These are phyloP conservation scores for Amorpha juglandis DNA, from an alignment of 2,888 invertebrate species.

Conservation along the genomic window DNA sequence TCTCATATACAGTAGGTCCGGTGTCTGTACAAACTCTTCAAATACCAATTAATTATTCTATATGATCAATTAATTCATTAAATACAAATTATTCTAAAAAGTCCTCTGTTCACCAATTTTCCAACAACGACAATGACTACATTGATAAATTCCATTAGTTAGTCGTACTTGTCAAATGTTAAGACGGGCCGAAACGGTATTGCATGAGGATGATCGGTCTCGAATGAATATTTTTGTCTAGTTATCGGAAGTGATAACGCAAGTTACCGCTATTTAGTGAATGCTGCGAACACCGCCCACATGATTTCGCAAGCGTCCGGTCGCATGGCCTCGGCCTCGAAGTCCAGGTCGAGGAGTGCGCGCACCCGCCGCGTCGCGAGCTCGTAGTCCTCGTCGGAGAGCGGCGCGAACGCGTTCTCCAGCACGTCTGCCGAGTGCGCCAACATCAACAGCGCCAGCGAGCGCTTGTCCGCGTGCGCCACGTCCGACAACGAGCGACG, in stretches of 20 bases:
- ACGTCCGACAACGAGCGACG: slow-evolving; percentile 98
- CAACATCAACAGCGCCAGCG: slow-evolving; percentile 95
- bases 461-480: slow-evolving; percentile 97
- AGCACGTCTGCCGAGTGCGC: slow-evolving; percentile 99
- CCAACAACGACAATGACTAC: neutral
- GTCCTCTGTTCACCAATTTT: slow-evolving; percentile 15
- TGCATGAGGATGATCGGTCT: neutral
- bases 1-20: slow-evolving; percentile 27
- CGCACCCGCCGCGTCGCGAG: slow-evolving; percentile 98
- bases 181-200: slow-evolving; percentile 4
- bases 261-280: slow-evolving; percentile 92
- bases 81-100: slow-evolving; percentile 20
- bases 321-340: slow-evolving; percentile 97
- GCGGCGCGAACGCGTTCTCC: slow-evolving; percentile 99
- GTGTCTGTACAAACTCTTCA: slow-evolving; percentile 43
- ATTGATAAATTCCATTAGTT: slow-evolving; percentile 13
- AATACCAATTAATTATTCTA: slow-evolving; percentile 17
- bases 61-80: slow-evolving; percentile 24
- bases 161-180: neutral
- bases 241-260: slow-evolving; percentile 14
- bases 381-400: slow-evolving; percentile 98
- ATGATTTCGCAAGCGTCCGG: slow-evolving; percentile 96
- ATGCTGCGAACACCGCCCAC: slow-evolving; percentile 99
- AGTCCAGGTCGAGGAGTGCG: slow-evolving; percentile 97
- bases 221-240: slow-evolving; percentile 4